phyloP scores from a whole-genome alignment of 2,113 vertebrate genomes.

The Cephalophus harveyi region DNA sequence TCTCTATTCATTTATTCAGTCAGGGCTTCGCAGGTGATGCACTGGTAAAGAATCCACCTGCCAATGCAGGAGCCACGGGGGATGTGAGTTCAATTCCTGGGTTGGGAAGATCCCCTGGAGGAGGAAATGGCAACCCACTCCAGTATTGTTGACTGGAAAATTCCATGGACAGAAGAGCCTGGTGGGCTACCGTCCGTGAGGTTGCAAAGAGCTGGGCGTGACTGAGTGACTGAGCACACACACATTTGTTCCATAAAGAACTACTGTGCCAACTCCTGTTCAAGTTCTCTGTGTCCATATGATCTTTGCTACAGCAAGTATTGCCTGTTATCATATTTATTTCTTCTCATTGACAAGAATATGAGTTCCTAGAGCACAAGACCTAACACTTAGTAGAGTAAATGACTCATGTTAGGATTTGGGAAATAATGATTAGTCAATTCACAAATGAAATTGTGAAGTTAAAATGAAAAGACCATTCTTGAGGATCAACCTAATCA shows the following conservation, averaged over 20 bases:
- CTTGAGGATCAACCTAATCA: neutral
- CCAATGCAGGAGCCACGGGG: neutral
- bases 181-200: fast-evolving
- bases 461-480: neutral
- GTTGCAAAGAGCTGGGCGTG: neutral
- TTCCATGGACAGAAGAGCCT: neutral
- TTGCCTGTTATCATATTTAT: neutral
- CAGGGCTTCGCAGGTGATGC: neutral
- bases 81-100: neutral
- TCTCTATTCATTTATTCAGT: neutral
- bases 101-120: neutral
- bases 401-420: neutral
- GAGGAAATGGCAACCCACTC: neutral
- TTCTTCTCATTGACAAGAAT: neutral
- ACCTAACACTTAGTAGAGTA: neutral
- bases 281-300: neutral
- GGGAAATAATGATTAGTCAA: neutral
- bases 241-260: neutral
- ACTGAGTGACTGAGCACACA: neutral
- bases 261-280: neutral
- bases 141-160: neutral
- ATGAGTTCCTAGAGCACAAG: neutral
- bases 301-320: neutral
- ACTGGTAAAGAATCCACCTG: neutral
- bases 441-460: neutral